These are phyloP conservation scores for Neodiprion lecontei DNA, from an alignment of 1,140 invertebrate genomes.

Conservation along the genomic window DNA sequence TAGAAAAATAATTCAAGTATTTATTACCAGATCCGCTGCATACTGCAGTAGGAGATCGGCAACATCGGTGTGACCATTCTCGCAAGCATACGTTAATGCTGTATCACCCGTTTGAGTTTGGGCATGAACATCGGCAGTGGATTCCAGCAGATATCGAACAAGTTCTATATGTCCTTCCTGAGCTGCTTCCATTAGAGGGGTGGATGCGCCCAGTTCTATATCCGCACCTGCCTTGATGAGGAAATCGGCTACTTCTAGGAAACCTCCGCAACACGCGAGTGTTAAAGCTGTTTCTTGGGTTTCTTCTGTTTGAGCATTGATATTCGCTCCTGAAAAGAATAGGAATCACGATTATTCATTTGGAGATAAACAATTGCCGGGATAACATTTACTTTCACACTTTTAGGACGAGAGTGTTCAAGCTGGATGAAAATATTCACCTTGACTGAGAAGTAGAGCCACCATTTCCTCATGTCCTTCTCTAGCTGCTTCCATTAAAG, in stretches of 20 bases:
- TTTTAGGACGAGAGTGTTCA: not conserved
- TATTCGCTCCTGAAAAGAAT: constrained; percentile 78
- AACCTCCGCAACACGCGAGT: constrained; percentile 96
- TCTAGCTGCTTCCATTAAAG: constrained; percentile 97
- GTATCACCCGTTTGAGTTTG: constrained; percentile 95
- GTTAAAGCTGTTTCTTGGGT: constrained; percentile 98
- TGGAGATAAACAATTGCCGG: not conserved
- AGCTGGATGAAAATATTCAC: constrained; percentile 51
- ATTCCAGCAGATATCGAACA: constrained; percentile 85
- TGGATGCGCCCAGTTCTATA: constrained; percentile 94
- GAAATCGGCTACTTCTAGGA: constrained; percentile 96
- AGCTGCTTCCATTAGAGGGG: constrained; percentile 97
- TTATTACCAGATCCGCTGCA: constrained; percentile 82
- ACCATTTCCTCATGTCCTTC: constrained; percentile 99
- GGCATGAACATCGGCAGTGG: constrained; percentile 89
- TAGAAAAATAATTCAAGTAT: constrained; percentile 7
- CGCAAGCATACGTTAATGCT: constrained; percentile 96
- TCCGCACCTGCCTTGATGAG: constrained; percentile 95
- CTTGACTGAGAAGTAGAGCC: constrained; percentile 89
- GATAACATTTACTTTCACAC: too few species aligned
- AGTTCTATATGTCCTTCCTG: constrained; percentile 97
- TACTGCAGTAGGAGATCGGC: constrained; percentile 87
- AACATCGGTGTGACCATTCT: constrained; percentile 96
- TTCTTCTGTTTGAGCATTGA: constrained; percentile 98
- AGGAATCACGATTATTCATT: constrained; percentile 18